Evolutionary conservation across 2,888 invertebrate species (phyloP).

Genomic region (Drosophila suboccidentalis): DNA sequence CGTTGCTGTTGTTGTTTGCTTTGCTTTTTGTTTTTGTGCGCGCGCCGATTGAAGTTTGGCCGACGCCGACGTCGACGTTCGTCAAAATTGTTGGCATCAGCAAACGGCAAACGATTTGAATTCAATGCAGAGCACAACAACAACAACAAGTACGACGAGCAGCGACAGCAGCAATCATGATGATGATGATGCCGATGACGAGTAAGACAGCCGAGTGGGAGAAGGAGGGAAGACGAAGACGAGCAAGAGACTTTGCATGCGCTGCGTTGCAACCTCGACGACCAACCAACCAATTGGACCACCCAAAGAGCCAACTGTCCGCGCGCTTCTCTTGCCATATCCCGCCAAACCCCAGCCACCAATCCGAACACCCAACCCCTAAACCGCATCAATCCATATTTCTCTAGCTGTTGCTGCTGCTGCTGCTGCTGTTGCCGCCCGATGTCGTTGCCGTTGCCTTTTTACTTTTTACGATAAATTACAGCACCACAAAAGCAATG

Average conservation of each 20-base stretch:
- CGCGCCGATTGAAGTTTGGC: constrained; percentile 81
- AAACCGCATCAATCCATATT: constrained; percentile 78
- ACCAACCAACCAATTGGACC: constrained; percentile 58
- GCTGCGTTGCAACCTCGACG: constrained; percentile 51
- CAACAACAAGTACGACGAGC: constrained; percentile 41
- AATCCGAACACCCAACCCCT: constrained; percentile 17
- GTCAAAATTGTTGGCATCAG: constrained; percentile 81
- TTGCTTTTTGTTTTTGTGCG: constrained; percentile 58
- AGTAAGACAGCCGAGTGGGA: constrained; percentile 36
- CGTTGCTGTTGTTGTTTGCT: constrained; percentile 49
- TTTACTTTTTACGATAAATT: constrained; percentile 75
- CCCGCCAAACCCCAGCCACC: constrained; percentile 1
- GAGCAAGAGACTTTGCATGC: constrained; percentile 54
- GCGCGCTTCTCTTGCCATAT: constrained; percentile 22
- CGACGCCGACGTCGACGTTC: constrained; percentile 78
- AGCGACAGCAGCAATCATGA: constrained; percentile 35
- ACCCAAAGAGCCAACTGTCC: constrained; percentile 63
- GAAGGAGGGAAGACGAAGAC: constrained; percentile 34
- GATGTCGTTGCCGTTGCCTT: constrained; percentile 34
- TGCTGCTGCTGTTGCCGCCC: constrained; percentile 5
- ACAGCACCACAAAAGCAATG: constrained; percentile 59
- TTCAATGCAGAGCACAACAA: constrained; percentile 40
- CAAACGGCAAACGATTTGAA: constrained; percentile 64
- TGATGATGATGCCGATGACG: constrained; percentile 52
- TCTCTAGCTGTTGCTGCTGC: constrained; percentile 59